A percentile compares a stretch with the other conserved stretches of the same genome.
Evolutionary conservation across 2,797 vertebrate species (phyloP).

Genomic region (Intellagama lesueurii): DNA sequence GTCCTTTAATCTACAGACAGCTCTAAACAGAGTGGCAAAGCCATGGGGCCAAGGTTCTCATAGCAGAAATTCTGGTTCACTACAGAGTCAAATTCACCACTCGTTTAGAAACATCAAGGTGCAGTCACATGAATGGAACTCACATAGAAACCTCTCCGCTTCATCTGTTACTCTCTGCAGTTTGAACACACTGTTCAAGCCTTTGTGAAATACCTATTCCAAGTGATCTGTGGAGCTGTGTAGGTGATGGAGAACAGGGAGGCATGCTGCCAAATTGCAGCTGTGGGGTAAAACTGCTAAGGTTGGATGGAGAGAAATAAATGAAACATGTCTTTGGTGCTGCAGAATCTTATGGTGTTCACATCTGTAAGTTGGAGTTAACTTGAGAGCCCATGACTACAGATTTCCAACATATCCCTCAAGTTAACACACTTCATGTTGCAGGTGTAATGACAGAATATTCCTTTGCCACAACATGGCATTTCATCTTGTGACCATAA

Average conservation of each 20-base stretch:
- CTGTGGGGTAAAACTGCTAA: neutral
- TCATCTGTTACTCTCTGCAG: constrained; percentile 29
- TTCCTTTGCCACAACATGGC: neutral
- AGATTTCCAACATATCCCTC: no score
- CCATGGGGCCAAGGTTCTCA: constrained; percentile 30
- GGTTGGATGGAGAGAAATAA: neutral
- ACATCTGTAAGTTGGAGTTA: neutral
- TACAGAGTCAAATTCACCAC: neutral
- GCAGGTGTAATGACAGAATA: neutral
- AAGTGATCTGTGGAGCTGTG: neutral
- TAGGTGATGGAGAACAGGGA: constrained; percentile 1
- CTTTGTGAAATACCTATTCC: constrained; percentile 11
- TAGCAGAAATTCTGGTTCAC: constrained; percentile 18
- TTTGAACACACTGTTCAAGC: constrained; percentile 33
- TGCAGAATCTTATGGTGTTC: neutral
- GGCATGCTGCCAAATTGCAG: neutral
- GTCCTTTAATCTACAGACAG: constrained; percentile 27
- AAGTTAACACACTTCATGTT: neutral
- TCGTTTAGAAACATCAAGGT: constrained; percentile 7
- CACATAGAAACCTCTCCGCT: constrained; percentile 20
- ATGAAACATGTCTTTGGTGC: constrained; percentile 32
- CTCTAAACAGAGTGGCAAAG: constrained; percentile 32
- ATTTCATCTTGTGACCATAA: neutral
- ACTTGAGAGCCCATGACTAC: neutral
- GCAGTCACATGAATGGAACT: constrained; percentile 30